Conservation (phyloP, 1,140 invertebrate species). For the Globodera ellingtonae region DNA sequence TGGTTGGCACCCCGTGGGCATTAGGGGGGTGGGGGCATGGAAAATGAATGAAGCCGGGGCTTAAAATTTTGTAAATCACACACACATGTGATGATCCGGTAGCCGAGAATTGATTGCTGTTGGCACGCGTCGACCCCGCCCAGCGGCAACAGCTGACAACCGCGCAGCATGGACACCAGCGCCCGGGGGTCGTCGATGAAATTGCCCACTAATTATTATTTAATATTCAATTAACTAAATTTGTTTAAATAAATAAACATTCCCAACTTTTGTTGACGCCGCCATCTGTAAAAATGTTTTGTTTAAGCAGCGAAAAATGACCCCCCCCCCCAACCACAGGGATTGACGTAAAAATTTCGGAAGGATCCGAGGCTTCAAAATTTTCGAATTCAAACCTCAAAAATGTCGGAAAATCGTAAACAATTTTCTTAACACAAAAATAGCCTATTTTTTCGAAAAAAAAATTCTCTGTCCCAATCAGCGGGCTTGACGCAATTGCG, state of each 20-base stretch:
- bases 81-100: constrained; percentile 46
- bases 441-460: too few relatives aligned
- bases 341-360: too few relatives aligned
- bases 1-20: too few relatives aligned
- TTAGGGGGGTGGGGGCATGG: too few relatives aligned
- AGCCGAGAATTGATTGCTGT: constrained; percentile 43
- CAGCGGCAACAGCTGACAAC: constrained; percentile 54
- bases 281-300: constrained; percentile 36
- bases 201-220: constrained; percentile 47
- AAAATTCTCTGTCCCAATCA: too few relatives aligned
- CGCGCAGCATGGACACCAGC: constrained; percentile 48
- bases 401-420: too few relatives aligned
- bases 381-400: too few relatives aligned
- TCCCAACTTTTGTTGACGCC: constrained; percentile 53
- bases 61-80: constrained; percentile 31
- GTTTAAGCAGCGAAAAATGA: neutral
- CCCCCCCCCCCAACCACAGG: too few relatives aligned
- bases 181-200: constrained; percentile 50
- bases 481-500: too few relatives aligned
- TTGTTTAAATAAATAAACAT: constrained; percentile 9
- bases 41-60: neutral
- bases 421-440: too few relatives aligned
- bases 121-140: constrained; percentile 54
- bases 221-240: neutral
- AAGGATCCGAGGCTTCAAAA: too few relatives aligned